phyloP scores from a whole-genome alignment of 2,797 vertebrate species.

The Malacoctenus gilli region DNA sequence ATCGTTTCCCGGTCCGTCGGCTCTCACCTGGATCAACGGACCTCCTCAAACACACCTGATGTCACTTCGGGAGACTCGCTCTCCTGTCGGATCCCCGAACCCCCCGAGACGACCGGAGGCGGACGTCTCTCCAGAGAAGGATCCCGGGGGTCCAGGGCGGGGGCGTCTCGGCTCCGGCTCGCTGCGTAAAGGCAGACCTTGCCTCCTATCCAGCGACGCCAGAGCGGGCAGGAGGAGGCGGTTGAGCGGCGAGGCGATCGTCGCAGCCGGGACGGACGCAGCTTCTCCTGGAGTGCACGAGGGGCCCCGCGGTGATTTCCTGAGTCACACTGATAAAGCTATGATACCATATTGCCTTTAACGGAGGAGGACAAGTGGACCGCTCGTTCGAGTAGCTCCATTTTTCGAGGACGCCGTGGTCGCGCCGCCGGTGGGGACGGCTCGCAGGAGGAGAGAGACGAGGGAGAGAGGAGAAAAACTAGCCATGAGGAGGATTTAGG shows the following conservation, averaged over 20 bases:
- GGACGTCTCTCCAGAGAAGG: neutral
- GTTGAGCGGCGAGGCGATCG: constrained; percentile 15
- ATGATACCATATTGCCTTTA: constrained; percentile 78
- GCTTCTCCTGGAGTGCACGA: constrained; percentile 32
- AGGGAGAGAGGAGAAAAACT: constrained; percentile 4
- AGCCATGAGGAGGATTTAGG: constrained; percentile 1
- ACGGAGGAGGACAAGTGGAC: constrained; percentile 56
- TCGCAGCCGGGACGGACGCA: constrained; percentile 17
- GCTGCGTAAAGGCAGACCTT: constrained; percentile 27
- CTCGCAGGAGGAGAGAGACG: constrained; percentile 1
- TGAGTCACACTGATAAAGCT: constrained; percentile 64
- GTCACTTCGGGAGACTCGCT: constrained; percentile 21
- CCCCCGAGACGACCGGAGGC: constrained; percentile 3
- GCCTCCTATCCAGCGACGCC: neutral
- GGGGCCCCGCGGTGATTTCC: constrained; percentile 47
- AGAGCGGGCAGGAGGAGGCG: neutral
- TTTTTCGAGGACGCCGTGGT: constrained; percentile 43
- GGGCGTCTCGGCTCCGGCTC: neutral
- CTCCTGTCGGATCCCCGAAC: constrained; percentile 13
- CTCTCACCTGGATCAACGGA: constrained; percentile 25
- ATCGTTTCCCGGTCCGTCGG: constrained; percentile 24
- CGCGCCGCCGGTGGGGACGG: constrained; percentile 21
- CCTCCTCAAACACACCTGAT: constrained; percentile 32
- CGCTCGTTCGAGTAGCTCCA: constrained; percentile 37
- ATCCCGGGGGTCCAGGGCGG: neutral